phyloP scores from a whole-genome alignment of 2,113 vertebrate species.

The Mirza zaza region DNA sequence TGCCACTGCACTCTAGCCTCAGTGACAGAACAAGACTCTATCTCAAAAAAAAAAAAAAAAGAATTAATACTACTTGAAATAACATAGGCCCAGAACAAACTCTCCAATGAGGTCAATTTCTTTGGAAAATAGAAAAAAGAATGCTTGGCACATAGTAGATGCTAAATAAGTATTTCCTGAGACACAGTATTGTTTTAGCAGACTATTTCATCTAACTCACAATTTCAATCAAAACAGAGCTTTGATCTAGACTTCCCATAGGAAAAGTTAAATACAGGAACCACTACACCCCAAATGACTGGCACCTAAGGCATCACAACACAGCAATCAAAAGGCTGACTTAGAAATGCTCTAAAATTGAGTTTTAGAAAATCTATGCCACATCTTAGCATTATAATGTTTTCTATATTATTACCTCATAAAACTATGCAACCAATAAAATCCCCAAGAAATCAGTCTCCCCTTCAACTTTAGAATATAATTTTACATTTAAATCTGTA shows the following conservation, averaged over 20 bases:
- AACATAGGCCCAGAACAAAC: background rate
- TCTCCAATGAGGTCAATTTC: slow-evolving; percentile 14
- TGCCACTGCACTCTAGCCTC: too few species aligned
- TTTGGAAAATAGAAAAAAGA: slow-evolving; percentile 19
- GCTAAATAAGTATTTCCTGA: slow-evolving; percentile 43
- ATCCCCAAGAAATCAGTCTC: slow-evolving; percentile 4
- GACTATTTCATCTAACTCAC: slow-evolving; percentile 18
- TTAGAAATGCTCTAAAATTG: background rate
- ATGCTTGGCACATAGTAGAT: background rate
- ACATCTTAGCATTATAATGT: slow-evolving; percentile 13
- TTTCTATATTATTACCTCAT: background rate
- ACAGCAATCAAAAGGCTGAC: background rate
- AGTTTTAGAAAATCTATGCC: slow-evolving; percentile 17
- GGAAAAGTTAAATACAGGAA: slow-evolving; percentile 46
- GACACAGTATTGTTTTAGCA: slow-evolving; percentile 21
- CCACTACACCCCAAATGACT: background rate
- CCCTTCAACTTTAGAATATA: background rate
- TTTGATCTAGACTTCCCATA: slow-evolving; percentile 17
- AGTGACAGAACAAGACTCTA: too few species aligned
- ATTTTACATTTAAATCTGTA: slow-evolving; percentile 55
- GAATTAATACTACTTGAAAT: slow-evolving; percentile 14
- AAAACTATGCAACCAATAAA: slow-evolving; percentile 42
- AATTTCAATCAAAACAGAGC: slow-evolving; percentile 4
- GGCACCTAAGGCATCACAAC: background rate
- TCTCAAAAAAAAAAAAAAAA: too few species aligned